Conservation (phyloP, 2,797 vertebrate species). For the Arrhamphus sclerolepis region DNA sequence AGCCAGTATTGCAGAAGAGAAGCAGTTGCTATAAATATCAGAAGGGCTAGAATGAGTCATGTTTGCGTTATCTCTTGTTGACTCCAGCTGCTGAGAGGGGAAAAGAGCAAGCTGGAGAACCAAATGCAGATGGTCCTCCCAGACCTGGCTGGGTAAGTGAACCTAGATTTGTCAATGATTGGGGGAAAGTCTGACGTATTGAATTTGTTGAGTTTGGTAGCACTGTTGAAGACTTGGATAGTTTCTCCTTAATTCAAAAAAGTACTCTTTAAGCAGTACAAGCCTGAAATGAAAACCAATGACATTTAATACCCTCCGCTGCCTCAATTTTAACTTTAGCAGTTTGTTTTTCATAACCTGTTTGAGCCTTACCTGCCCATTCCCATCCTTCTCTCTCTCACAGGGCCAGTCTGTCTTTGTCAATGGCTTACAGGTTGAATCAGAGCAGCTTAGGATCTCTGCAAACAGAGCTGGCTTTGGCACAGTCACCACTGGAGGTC, state of each 20-base stretch:
- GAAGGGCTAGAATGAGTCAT: constrained; percentile 14
- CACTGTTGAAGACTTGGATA: too few species aligned
- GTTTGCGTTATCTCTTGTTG: constrained; percentile 20
- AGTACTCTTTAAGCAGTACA: too few species aligned
- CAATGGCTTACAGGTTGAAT: constrained; percentile 77
- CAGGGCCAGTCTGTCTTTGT: constrained; percentile 73
- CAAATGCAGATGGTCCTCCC: constrained; percentile 87
- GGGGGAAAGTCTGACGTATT: too few species aligned
- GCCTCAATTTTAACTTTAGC: too few species aligned
- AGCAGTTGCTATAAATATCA: neutral
- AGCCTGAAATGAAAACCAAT: too few species aligned
- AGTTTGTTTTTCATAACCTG: neutral
- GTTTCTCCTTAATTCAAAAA: too few species aligned
- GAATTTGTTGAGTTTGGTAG: too few species aligned
- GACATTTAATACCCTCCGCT: too few species aligned
- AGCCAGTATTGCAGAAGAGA: neutral
- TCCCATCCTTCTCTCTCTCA: fast-evolving
- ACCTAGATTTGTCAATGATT: neutral
- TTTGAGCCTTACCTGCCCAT: neutral
- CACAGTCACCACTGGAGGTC: constrained; percentile 87
- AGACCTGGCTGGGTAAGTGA: constrained; percentile 84
- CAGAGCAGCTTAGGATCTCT: constrained; percentile 81
- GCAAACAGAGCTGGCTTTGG: constrained; percentile 86
- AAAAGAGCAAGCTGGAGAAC: constrained; percentile 86
- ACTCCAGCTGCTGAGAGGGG: constrained; percentile 83